Conservation (phyloP, 2,113 vertebrate species). For the Halcyon malimbica region DNA sequence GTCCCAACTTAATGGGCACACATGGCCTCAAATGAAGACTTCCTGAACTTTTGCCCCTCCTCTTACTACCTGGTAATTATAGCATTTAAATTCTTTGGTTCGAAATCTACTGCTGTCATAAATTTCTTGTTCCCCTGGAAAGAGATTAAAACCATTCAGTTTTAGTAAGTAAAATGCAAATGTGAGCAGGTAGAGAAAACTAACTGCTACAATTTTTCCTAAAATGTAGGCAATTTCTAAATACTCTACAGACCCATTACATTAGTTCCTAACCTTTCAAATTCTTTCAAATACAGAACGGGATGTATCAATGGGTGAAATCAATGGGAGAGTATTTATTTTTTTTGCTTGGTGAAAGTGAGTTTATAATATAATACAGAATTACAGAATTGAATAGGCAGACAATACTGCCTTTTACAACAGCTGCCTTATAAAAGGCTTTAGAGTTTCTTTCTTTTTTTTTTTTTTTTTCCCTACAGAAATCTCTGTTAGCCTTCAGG, state of each 20-base stretch:
- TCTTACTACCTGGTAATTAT: not conserved
- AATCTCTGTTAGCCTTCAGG: not conserved
- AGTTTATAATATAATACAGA: not conserved
- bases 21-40: not conserved
- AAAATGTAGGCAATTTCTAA: not conserved
- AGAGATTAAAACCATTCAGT: not conserved
- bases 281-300: not conserved
- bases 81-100: conserved; percentile 3
- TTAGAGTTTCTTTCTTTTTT: not conserved
- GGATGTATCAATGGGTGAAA: not conserved
- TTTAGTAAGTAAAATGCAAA: not conserved
- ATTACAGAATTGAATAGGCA: not conserved
- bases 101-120: not conserved
- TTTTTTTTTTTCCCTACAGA: not conserved
- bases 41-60: not conserved
- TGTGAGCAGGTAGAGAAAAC: not conserved
- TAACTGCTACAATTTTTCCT: not conserved
- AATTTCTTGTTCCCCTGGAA: not conserved
- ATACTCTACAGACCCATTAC: not conserved
- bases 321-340: not conserved
- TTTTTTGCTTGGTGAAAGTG: not conserved
- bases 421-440: fast-evolving
- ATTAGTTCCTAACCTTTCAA: not conserved
- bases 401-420: not conserved
- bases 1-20: not conserved